Evolutionary conservation across 2,113 vertebrate species (phyloP), one percentile per base, ranked within the genome.

Genomic region (Condylura cristata): DNA sequence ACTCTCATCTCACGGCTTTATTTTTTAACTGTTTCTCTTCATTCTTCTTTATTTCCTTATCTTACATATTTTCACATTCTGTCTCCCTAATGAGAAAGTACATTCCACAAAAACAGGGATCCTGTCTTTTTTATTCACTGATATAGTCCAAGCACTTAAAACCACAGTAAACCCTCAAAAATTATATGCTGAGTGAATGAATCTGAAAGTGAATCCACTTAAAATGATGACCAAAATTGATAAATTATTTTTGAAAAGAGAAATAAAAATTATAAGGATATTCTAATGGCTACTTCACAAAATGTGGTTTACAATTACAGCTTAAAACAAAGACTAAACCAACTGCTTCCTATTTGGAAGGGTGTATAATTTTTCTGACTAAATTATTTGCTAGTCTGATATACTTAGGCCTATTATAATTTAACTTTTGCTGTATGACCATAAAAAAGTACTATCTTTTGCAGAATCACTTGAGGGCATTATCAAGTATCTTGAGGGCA

Each of bases 221-320:
- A 82, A 90, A 72, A 86, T 72, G 26, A 84, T n/a, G 24, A 92
- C 20, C 56, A 66, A 94, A 89, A 53, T 86, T 58, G 74, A 70
- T 22, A 3, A 92, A 70, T 85, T 89, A 85, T 56, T 61, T 92
- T 76, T 70, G 65, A 78, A 86, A 66, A 87, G 12, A 82, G 71
- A 86, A 86, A 75, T 56, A 68, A 80, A 94, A 95, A 71, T 51
- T 58, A 41, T 63, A 82, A 48, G 58, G 34, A 11, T 56, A 78
- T 82, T 87, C 90, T 87, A 71, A 88, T 88, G n/a, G 53, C n/a
- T n/a, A 68, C 63, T 60, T 89, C 86, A 87, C 26, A 88, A 90
- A 80, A 44, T 60, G 2, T 65, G 9, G 26, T 78, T 70, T 87
- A 34, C 90, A 87, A 90, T 86, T 86, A 63, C 0, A 89, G 14